These are phyloP conservation scores for Sus cebifrons DNA, from an alignment of 2,797 vertebrate species.

Conservation along the genomic window DNA sequence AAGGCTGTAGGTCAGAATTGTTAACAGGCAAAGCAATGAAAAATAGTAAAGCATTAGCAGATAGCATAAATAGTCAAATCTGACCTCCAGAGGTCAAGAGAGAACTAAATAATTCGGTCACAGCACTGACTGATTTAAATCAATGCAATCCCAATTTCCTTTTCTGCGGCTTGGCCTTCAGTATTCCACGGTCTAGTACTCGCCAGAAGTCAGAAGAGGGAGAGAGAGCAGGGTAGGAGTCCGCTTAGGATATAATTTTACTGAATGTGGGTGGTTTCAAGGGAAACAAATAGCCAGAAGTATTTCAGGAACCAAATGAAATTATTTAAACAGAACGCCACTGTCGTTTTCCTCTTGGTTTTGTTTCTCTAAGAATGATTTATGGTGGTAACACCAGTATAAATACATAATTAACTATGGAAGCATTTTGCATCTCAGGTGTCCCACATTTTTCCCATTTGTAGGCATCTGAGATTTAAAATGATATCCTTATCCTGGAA, in stretches of 20 bases:
- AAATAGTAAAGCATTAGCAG: slow-evolving; percentile 91
- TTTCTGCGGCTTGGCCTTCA: slow-evolving; percentile 79
- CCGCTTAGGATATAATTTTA: slow-evolving; percentile 64
- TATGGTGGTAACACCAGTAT: slow-evolving; percentile 85
- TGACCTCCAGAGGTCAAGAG: slow-evolving; percentile 91
- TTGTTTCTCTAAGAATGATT: slow-evolving; percentile 89
- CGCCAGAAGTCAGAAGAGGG: slow-evolving; percentile 69
- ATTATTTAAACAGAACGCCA: slow-evolving; percentile 78
- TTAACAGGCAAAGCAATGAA: slow-evolving; percentile 90
- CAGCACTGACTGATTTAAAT: slow-evolving; percentile 91
- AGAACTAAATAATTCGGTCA: slow-evolving; percentile 92
- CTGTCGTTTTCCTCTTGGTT: slow-evolving; percentile 41
- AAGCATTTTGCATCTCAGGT: slow-evolving; percentile 60
- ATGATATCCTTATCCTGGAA: not conserved
- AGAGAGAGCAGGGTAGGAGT: not conserved
- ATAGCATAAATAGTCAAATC: slow-evolving; percentile 92
- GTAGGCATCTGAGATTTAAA: not conserved
- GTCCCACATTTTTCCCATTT: not conserved
- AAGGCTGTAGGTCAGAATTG: slow-evolving; percentile 91
- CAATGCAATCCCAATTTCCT: slow-evolving; percentile 90
- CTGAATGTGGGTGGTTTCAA: slow-evolving; percentile 68
- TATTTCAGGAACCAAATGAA: slow-evolving; percentile 81
- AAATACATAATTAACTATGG: slow-evolving; percentile 83
- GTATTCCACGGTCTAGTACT: slow-evolving; percentile 82
- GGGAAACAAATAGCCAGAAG: slow-evolving; percentile 70